These are phyloP conservation scores for Chaenogobius annularis DNA, from an alignment of 2,113 vertebrate genomes.

Conservation along the genomic window DNA sequence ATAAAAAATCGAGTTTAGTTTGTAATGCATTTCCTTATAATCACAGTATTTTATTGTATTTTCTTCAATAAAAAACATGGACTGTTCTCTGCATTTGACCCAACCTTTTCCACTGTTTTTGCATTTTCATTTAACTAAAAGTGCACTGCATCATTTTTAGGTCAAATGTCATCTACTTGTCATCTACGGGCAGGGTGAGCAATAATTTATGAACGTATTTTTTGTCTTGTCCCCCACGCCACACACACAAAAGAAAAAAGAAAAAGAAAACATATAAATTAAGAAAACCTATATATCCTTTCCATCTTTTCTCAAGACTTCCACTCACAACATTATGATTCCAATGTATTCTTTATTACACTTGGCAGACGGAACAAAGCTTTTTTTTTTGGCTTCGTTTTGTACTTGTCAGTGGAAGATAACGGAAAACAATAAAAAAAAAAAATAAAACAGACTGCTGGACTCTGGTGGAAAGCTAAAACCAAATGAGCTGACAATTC, in stretches of 20 bases:
- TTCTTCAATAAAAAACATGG: too few relatives aligned
- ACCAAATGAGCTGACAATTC: conserved; percentile 63
- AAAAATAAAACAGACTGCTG: conserved; percentile 46
- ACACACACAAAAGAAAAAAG: neutral
- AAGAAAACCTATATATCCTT: neutral
- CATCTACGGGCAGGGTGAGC: too few relatives aligned
- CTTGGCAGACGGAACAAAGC: conserved; percentile 70
- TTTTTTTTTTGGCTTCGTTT: conserved; percentile 38
- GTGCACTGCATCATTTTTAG: too few relatives aligned
- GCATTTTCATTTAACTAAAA: too few relatives aligned
- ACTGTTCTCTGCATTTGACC: too few relatives aligned
- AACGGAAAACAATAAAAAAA: conserved; percentile 56
- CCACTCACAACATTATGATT: conserved; percentile 54
- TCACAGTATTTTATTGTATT: too few relatives aligned
- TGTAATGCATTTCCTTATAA: too few relatives aligned
- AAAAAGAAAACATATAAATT: too few relatives aligned
- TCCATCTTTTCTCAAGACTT: conserved; percentile 11
- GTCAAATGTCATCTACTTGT: too few relatives aligned
- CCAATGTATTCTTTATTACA: conserved; percentile 33
- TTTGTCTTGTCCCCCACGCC: neutral
- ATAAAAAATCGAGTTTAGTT: too few relatives aligned
- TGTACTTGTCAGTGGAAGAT: conserved; percentile 35
- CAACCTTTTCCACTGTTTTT: too few relatives aligned
- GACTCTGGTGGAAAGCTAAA: conserved; percentile 51
- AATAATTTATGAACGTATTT: too few relatives aligned